Evolutionary conservation across 2,113 vertebrate genomes (phyloP).

Genomic region (Microcebus lehilahytsara): DNA sequence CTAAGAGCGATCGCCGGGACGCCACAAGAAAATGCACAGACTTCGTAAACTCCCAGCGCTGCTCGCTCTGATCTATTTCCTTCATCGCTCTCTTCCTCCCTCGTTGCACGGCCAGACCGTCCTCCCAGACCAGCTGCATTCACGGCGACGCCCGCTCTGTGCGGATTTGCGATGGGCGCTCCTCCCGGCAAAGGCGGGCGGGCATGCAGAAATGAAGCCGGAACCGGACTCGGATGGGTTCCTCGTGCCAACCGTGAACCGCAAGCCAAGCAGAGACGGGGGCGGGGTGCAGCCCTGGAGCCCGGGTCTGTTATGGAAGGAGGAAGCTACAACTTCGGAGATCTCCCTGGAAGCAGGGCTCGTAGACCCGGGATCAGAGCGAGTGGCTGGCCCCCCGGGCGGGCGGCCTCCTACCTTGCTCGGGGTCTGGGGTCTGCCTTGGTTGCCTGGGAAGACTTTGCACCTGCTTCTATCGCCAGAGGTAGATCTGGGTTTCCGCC

Average conservation of each 20-base stretch:
- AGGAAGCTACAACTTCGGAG: not conserved
- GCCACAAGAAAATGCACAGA: constrained; percentile 60
- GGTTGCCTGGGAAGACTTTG: not conserved
- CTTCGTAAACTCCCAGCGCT: constrained; percentile 70
- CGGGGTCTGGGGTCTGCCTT: not conserved
- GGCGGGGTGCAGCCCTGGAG: not conserved
- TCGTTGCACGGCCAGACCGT: constrained; percentile 33
- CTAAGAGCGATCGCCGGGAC: constrained; percentile 67
- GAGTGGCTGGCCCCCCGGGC: not conserved
- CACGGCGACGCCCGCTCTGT: constrained; percentile 52
- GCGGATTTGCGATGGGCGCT: not conserved
- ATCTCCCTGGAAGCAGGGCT: not conserved
- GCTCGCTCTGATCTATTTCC: constrained; percentile 60
- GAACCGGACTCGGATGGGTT: not conserved
- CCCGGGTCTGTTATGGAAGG: not conserved
- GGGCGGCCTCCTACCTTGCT: not conserved
- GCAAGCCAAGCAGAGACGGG: not conserved
- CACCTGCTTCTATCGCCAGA: not conserved
- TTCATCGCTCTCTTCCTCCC: constrained; percentile 34
- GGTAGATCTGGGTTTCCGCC: not conserved
- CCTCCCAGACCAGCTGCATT: constrained; percentile 50
- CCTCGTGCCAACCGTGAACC: not conserved
- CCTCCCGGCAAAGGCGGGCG: not conserved
- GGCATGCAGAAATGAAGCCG: not conserved
- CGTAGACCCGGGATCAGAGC: not conserved